Conservation (phyloP, 2,113 vertebrate species). For the Gasterosteus aculeatus region DNA sequence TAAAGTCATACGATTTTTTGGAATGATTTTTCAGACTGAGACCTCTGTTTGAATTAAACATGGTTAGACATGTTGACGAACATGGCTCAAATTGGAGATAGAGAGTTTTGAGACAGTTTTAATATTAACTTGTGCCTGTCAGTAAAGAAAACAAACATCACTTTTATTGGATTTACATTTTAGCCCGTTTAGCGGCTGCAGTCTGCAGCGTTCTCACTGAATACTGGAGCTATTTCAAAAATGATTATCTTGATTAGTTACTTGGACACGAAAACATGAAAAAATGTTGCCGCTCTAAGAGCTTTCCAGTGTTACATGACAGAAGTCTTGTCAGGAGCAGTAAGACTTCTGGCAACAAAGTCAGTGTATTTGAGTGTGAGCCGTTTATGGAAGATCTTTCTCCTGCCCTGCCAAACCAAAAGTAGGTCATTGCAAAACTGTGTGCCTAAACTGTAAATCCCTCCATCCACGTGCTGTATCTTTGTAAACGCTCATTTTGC, state of each 20-base stretch:
- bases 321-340: slow-evolving; percentile 2
- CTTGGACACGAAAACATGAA: background rate
- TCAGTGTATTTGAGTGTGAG: slow-evolving; percentile 42
- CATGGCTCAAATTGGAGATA: background rate
- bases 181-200: background rate
- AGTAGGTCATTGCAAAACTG: slow-evolving; percentile 71
- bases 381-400: slow-evolving; percentile 50
- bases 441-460: slow-evolving; percentile 38
- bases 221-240: background rate
- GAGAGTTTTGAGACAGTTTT: background rate
- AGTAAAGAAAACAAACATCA: background rate
- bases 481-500: background rate
- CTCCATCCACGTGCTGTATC: slow-evolving; percentile 5
- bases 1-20: background rate
- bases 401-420: slow-evolving; percentile 47
- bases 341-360: slow-evolving; percentile 17
- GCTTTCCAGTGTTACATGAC: slow-evolving; percentile 6
- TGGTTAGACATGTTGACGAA: background rate
- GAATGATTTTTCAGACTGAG: too few relatives aligned
- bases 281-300: slow-evolving; percentile 4
- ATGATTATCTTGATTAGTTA: background rate
- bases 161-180: background rate
- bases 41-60: background rate
- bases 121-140: background rate
- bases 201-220: background rate